These are phyloP conservation scores for Anoplopoma fimbria DNA, from an alignment of 2,113 vertebrate genomes.

Conservation along the genomic window DNA sequence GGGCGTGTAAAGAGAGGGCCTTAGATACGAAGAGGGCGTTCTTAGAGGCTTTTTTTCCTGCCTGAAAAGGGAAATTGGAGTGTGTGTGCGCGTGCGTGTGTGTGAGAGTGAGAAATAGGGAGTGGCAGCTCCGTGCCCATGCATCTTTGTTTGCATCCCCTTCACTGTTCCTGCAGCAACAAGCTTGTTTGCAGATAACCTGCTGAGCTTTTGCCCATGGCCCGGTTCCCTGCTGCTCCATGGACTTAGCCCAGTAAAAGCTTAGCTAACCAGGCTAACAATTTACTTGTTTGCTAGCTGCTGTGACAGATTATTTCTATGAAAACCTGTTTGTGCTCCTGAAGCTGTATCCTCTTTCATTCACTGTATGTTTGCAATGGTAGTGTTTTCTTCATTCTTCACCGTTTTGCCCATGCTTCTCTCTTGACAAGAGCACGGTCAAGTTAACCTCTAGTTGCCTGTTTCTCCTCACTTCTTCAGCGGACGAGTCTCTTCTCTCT, in stretches of 20 bases:
- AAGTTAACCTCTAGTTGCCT: neutral
- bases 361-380: neutral
- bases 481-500: too few species aligned
- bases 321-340: neutral
- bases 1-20: slow-evolving; percentile 25
- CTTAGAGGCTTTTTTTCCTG: neutral
- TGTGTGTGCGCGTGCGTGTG: slow-evolving; percentile 16
- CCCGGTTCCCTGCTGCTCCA: slow-evolving; percentile 69
- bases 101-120: slow-evolving; percentile 2
- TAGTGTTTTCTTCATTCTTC: neutral
- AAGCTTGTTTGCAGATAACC: slow-evolving; percentile 56
- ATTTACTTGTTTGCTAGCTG: slow-evolving; percentile 41
- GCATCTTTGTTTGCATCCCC: slow-evolving; percentile 25
- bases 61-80: slow-evolving; percentile 4
- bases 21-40: slow-evolving; percentile 19
- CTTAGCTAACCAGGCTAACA: slow-evolving; percentile 71
- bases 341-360: neutral
- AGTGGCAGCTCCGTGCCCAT: slow-evolving; percentile 36
- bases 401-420: neutral
- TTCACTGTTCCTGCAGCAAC: slow-evolving; percentile 39
- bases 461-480: slow-evolving; percentile 3
- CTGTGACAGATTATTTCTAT: slow-evolving; percentile 19
- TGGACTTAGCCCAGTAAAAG: slow-evolving; percentile 67
- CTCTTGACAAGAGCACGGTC: slow-evolving; percentile 17
- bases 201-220: slow-evolving; percentile 77